Evolutionary conservation across 2,797 vertebrate genomes (phyloP).

Genomic region (Sebastes minor): DNA sequence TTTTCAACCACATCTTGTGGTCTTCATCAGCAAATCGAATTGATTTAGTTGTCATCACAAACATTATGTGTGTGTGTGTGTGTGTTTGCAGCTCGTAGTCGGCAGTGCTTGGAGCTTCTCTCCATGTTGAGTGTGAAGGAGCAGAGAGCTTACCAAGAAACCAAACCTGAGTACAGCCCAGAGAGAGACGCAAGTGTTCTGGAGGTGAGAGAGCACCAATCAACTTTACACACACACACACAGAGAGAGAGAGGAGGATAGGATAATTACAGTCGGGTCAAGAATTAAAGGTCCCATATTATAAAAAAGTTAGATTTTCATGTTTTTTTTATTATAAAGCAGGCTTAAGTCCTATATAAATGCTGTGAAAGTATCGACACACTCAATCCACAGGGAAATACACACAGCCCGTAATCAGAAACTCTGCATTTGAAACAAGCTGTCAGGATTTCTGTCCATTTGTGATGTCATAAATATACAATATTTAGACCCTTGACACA

Average conservation of each 20-base stretch:
- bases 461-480: too few species aligned
- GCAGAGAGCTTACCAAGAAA: slow-evolving; percentile 82
- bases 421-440: too few species aligned
- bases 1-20: background rate
- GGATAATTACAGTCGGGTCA: background rate
- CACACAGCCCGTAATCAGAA: too few species aligned
- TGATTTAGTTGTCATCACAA: background rate
- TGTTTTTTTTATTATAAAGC: too few species aligned
- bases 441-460: too few species aligned
- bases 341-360: too few species aligned
- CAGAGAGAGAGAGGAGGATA: background rate
- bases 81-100: slow-evolving; percentile 80
- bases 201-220: slow-evolving; percentile 79
- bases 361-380: too few species aligned
- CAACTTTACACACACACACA: background rate
- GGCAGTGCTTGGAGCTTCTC: slow-evolving; percentile 86
- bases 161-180: slow-evolving; percentile 57
- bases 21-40: background rate
- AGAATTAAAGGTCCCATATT: too few species aligned
- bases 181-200: slow-evolving; percentile 81
- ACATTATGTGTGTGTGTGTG: background rate
- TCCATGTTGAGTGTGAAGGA: slow-evolving; percentile 86
- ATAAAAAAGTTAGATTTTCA: too few species aligned
- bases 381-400: too few species aligned
- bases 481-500: too few species aligned